A percentile compares a stretch with the other conserved stretches of the same genome.
These are phyloP conservation scores for Scarus forsteni DNA, from an alignment of 2,797 vertebrate species.

Conservation along the genomic window DNA sequence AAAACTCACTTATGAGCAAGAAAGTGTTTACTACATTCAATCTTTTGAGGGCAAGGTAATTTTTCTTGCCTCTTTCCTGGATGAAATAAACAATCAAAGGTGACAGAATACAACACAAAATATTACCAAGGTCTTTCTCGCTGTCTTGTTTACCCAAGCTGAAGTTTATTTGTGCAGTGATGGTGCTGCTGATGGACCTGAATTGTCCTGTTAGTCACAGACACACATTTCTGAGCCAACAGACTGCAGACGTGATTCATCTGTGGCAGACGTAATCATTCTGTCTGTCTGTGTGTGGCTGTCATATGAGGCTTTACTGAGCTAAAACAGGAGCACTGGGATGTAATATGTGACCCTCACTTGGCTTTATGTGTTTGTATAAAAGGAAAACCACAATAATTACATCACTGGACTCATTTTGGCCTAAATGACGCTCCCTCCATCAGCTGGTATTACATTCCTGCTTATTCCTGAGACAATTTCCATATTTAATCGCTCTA, in stretches of 20 bases:
- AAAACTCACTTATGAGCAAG: too few relatives aligned
- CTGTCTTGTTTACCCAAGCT: constrained; percentile 14
- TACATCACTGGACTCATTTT: constrained; percentile 40
- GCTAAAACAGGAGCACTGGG: neutral
- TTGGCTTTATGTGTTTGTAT: constrained; percentile 11
- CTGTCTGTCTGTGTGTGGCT: constrained; percentile 3
- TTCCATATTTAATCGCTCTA: constrained; percentile 65
- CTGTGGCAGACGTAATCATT: constrained; percentile 15
- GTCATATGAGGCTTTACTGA: neutral
- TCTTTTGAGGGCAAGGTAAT: too few relatives aligned
- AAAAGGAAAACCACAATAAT: constrained; percentile 33
- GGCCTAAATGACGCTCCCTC: constrained; percentile 19
- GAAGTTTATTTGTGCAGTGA: constrained; percentile 11
- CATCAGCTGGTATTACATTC: constrained; percentile 31
- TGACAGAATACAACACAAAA: too few relatives aligned
- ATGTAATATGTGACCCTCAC: neutral
- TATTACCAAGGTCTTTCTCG: neutral
- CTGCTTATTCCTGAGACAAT: constrained; percentile 5
- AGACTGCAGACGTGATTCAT: constrained; percentile 39
- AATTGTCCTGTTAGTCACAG: constrained; percentile 5
- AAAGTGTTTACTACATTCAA: too few relatives aligned
- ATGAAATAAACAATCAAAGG: too few relatives aligned
- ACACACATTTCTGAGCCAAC: constrained; percentile 24
- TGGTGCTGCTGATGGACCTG: neutral
- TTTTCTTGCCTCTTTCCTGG: too few relatives aligned